These are phyloP conservation scores for Neocloeon triangulifer DNA, from an alignment of 1,140 invertebrate species.

Conservation along the genomic window DNA sequence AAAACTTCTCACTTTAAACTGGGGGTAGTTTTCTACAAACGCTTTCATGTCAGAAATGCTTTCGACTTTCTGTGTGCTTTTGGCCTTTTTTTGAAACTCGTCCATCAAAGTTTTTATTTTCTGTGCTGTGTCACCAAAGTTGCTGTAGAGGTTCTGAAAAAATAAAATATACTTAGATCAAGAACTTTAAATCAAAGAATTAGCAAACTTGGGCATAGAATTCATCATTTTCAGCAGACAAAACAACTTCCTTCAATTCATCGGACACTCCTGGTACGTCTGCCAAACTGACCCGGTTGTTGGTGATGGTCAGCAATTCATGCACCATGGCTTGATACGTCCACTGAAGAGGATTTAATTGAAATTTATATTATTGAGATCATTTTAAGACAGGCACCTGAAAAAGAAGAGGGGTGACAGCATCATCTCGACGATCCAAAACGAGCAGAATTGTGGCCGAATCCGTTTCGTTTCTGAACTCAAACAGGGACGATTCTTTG, in stretches of 20 bases:
- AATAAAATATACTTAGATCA: constrained; percentile 3
- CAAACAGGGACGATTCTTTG: constrained; percentile 69
- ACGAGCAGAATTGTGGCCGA: constrained; percentile 59
- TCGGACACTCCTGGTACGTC: constrained; percentile 61
- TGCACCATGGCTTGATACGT: constrained; percentile 99
- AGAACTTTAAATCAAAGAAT: neutral
- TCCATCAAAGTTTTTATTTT: constrained; percentile 96
- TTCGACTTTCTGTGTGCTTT: constrained; percentile 92
- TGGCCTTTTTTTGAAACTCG: constrained; percentile 88
- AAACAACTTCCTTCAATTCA: constrained; percentile 78
- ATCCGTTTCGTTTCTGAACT: constrained; percentile 52
- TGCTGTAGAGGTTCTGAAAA: constrained; percentile 68
- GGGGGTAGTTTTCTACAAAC: constrained; percentile 95
- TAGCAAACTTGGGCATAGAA: constrained; percentile 73
- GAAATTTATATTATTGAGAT: too few species aligned
- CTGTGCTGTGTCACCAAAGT: constrained; percentile 96
- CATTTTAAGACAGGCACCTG: constrained; percentile 43
- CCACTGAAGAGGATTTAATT: constrained; percentile 42
- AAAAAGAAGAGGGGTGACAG: constrained; percentile 88
- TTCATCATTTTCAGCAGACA: constrained; percentile 89
- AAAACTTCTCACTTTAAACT: constrained; percentile 83
- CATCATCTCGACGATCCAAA: constrained; percentile 77
- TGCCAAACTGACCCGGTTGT: constrained; percentile 82
- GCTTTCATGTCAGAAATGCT: constrained; percentile 97
- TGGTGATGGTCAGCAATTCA: constrained; percentile 82